phyloP scores from a whole-genome alignment of 1,140 invertebrate genomes.

The Neomicropteryx cornuta region DNA sequence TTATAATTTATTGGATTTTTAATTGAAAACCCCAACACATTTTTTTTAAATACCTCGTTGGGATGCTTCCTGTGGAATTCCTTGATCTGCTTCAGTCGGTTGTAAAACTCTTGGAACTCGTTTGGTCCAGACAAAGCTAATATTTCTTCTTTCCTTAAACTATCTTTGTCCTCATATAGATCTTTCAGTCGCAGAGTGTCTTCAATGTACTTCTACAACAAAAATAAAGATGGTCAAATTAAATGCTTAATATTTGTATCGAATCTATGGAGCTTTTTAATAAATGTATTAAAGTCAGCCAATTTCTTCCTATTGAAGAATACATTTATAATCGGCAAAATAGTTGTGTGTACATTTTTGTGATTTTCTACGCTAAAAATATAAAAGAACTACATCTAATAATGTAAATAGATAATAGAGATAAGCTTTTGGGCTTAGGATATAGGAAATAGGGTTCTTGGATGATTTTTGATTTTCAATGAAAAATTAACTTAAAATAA shows the following conservation, averaged over 20 bases:
- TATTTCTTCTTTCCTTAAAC: slow-evolving; percentile 88
- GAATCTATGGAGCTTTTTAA: background rate
- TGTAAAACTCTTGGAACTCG: slow-evolving; percentile 97
- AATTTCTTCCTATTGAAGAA: background rate
- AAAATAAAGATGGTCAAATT: slow-evolving; percentile 11
- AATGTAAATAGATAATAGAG: no score
- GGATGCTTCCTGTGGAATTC: slow-evolving; percentile 95
- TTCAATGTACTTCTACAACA: slow-evolving; percentile 69
- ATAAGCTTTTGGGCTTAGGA: no score
- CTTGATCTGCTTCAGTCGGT: slow-evolving; percentile 85
- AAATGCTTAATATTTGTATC: slow-evolving; percentile 3
- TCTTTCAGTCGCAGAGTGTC: slow-evolving; percentile 77
- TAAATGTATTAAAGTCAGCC: background rate
- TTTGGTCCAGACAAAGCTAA: slow-evolving; percentile 91
- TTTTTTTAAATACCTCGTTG: slow-evolving; percentile 62
- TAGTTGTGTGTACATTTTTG: background rate
- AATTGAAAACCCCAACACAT: no score
- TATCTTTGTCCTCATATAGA: slow-evolving; percentile 96
- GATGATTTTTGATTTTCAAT: no score
- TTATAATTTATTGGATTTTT: no score
- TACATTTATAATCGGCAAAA: background rate
- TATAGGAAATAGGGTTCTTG: no score
- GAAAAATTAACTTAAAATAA: no score
- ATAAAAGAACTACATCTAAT: no score
- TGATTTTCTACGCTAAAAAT: background rate